Percentiles rank a stretch among this genome's conserved stretches.
These are phyloP conservation scores for Drosophila rubida DNA, from an alignment of 2,888 invertebrate genomes.

Conservation along the genomic window DNA sequence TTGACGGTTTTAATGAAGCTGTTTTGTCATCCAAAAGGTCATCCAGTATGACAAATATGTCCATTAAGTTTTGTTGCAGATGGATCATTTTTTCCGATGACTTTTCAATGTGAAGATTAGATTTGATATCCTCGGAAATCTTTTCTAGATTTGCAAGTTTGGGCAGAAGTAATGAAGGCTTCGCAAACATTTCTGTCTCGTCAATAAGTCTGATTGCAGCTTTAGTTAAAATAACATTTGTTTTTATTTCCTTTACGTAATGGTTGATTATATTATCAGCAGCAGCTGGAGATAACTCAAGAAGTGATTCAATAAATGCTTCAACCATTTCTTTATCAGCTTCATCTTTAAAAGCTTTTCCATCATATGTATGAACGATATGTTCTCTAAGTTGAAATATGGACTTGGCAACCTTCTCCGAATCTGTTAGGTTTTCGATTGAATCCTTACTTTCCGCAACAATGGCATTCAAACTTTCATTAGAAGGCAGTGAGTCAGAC, in stretches of 20 bases:
- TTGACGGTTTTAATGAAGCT: constrained; percentile 26
- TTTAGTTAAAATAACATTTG: constrained; percentile 50
- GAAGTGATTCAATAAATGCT: constrained; percentile 50
- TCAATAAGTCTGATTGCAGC: constrained; percentile 48
- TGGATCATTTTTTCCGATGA: constrained; percentile 74
- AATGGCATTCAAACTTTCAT: constrained; percentile 28
- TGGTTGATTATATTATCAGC: constrained; percentile 38
- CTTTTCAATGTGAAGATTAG: constrained; percentile 55
- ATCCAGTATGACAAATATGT: constrained; percentile 77
- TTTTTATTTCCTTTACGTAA: constrained; percentile 52
- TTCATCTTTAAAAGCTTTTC: constrained; percentile 45
- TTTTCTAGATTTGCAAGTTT: constrained; percentile 57
- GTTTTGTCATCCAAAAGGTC: constrained; percentile 58
- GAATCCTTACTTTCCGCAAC: constrained; percentile 34
- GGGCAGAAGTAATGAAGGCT: constrained; percentile 47
- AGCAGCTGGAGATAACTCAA: constrained; percentile 47
- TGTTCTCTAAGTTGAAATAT: constrained; percentile 79
- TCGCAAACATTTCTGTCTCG: constrained; percentile 52
- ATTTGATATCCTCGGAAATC: constrained; percentile 50
- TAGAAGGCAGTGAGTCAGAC: background rate
- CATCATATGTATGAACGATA: constrained; percentile 82
- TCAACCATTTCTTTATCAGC: constrained; percentile 42
- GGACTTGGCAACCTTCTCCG: constrained; percentile 57
- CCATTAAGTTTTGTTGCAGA: constrained; percentile 80
- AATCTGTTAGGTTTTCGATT: constrained; percentile 44